These are phyloP conservation scores for Aleiodes testaceus DNA, from an alignment of 2,888 invertebrate species.

Conservation along the genomic window DNA sequence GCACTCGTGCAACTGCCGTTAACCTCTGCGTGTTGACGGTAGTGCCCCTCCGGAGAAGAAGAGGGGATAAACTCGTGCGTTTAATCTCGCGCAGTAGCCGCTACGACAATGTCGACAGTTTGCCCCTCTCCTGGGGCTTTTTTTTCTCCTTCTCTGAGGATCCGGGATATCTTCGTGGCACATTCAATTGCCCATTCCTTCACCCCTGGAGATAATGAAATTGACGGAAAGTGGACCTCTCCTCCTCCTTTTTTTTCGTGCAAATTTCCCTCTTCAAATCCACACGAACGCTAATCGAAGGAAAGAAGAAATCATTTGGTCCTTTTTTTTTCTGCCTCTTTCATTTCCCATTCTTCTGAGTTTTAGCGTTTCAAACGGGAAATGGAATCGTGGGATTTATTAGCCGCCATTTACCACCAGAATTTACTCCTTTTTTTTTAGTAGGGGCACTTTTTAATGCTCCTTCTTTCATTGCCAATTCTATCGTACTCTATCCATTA, in stretches of 20 bases:
- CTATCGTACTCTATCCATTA: neutral
- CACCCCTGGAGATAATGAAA: slow-evolving; percentile 37
- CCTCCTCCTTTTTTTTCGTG: neutral
- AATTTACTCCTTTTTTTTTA: slow-evolving; percentile 15
- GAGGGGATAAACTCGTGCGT: slow-evolving; percentile 29
- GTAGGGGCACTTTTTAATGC: neutral
- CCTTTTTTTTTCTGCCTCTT: neutral
- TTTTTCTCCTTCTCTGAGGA: slow-evolving; percentile 5
- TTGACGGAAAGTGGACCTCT: slow-evolving; percentile 33
- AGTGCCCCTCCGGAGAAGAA: neutral
- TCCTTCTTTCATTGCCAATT: neutral
- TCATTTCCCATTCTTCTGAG: slow-evolving; percentile 6
- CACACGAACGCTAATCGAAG: slow-evolving; percentile 40
- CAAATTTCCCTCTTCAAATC: slow-evolving; percentile 10
- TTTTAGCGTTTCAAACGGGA: slow-evolving; percentile 35
- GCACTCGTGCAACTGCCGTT: slow-evolving; percentile 37
- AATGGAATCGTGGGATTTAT: slow-evolving; percentile 45
- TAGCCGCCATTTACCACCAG: slow-evolving; percentile 25
- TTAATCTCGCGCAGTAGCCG: slow-evolving; percentile 39
- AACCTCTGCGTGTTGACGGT: slow-evolving; percentile 34
- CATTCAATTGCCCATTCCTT: slow-evolving; percentile 35
- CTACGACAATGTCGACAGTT: slow-evolving; percentile 28
- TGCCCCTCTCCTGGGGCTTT: slow-evolving; percentile 2
- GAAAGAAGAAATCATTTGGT: slow-evolving; percentile 28
- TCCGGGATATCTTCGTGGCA: slow-evolving; percentile 38